phyloP scores from a whole-genome alignment of 2,888 invertebrate species.

The Oscheius sp. region DNA sequence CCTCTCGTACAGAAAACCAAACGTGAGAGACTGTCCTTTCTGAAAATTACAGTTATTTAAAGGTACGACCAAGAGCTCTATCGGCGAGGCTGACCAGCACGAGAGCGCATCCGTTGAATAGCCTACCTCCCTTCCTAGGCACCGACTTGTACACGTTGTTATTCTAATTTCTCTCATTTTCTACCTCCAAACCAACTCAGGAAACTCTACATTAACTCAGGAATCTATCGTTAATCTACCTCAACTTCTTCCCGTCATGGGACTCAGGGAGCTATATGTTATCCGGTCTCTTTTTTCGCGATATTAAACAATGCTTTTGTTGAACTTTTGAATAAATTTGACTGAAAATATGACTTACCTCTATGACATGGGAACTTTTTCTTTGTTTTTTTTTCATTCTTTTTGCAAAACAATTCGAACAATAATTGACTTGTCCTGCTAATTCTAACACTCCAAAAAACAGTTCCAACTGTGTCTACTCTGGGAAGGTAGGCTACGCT shows the following conservation, averaged over 20 bases:
- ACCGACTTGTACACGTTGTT: conserved; percentile 12
- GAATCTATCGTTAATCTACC: conserved; percentile 7
- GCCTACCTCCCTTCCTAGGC: neutral
- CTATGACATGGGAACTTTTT: no score
- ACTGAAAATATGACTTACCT: no score
- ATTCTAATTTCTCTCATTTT: neutral
- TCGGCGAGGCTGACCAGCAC: neutral
- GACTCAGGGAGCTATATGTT: conserved; percentile 21
- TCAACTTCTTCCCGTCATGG: conserved; percentile 20
- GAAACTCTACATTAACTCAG: neutral
- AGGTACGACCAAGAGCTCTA: neutral
- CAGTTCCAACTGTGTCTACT: no score
- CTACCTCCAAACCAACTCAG: conserved; percentile 5
- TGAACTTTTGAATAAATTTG: neutral
- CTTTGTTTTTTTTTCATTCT: no score
- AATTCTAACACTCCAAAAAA: no score
- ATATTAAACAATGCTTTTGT: neutral
- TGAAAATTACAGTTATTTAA: neutral
- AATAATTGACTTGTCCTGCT: no score
- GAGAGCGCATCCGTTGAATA: neutral
- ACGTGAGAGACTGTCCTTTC: neutral
- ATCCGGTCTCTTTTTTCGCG: neutral
- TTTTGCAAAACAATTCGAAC: no score
- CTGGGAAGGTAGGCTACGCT: no score
- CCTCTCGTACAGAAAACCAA: conserved; percentile 24